These are phyloP conservation scores for Casuarius casuarius DNA, from an alignment of 2,113 vertebrate genomes.

Conservation along the genomic window DNA sequence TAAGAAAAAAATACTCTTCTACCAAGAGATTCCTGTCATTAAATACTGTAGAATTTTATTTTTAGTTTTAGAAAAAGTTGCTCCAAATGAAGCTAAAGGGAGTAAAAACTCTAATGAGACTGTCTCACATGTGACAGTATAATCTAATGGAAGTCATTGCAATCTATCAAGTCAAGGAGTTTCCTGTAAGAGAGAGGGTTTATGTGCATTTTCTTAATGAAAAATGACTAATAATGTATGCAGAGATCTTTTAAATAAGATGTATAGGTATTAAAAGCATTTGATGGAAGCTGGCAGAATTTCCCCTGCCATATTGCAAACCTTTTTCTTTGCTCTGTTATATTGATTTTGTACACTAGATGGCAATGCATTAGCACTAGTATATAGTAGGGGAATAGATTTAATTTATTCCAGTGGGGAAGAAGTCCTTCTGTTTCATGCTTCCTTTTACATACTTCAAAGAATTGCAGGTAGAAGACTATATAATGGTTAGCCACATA, in stretches of 20 bases:
- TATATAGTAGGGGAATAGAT: constrained; percentile 28
- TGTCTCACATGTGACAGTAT: not conserved
- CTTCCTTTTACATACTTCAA: not conserved
- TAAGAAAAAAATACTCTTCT: not conserved
- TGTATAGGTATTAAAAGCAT: not conserved
- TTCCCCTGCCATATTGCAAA: not conserved
- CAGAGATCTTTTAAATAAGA: not conserved
- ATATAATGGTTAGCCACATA: not conserved
- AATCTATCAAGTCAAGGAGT: not conserved
- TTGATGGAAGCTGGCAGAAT: not conserved
- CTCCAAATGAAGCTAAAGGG: not conserved
- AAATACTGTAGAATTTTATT: not conserved
- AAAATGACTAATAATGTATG: not conserved
- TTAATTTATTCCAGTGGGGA: not conserved
- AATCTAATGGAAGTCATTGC: not conserved
- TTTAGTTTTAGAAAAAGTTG: not conserved
- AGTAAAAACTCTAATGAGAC: not conserved
- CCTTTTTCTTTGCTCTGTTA: not conserved
- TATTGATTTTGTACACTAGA: constrained; percentile 64
- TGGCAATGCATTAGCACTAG: constrained; percentile 66
- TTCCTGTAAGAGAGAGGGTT: not conserved
- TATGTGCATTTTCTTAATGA: not conserved
- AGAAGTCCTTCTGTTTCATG: constrained; percentile 17
- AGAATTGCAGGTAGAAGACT: not conserved
- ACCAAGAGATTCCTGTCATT: not conserved